Conservation (phyloP, 1,140 invertebrate species). For the Drosophila burlai region DNA sequence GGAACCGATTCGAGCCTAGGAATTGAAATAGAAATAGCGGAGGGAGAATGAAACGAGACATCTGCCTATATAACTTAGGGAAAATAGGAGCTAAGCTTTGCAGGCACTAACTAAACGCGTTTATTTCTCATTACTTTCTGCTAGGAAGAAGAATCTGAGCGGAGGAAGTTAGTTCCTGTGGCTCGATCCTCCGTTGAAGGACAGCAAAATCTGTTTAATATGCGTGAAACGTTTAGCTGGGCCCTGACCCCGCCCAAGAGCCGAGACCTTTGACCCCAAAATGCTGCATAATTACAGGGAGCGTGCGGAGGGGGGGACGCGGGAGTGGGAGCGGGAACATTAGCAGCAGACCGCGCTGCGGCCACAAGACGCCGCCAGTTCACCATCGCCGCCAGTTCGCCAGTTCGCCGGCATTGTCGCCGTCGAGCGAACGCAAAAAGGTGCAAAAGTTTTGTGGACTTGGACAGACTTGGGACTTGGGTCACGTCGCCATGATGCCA, state of each 20-base stretch:
- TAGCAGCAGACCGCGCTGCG: constrained; percentile 65
- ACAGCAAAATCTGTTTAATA: constrained; percentile 57
- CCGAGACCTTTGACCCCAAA: constrained; percentile 60
- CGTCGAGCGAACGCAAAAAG: constrained; percentile 35
- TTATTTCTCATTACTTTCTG: background rate
- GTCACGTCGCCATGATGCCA: constrained; percentile 57
- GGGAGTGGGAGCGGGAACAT: background rate
- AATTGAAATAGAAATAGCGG: background rate
- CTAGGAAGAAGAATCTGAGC: background rate
- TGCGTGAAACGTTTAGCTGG: constrained; percentile 66
- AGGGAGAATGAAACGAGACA: background rate
- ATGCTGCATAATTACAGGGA: constrained; percentile 78
- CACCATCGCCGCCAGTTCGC: constrained; percentile 32
- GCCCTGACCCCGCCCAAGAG: constrained; percentile 1
- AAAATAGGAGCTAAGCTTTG: background rate
- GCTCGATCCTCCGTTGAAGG: background rate
- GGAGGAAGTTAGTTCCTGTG: background rate
- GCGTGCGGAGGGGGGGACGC: background rate
- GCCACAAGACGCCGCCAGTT: constrained; percentile 72
- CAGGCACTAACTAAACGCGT: too few species aligned
- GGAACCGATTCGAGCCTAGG: background rate
- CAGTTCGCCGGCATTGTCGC: constrained; percentile 20
- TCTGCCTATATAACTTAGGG: background rate
- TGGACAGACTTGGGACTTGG: constrained; percentile 39
- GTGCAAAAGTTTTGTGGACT: constrained; percentile 25